Base-by-base conservation (phyloP, 2,113 vertebrate species). In the Ascaphus truei region DNA sequence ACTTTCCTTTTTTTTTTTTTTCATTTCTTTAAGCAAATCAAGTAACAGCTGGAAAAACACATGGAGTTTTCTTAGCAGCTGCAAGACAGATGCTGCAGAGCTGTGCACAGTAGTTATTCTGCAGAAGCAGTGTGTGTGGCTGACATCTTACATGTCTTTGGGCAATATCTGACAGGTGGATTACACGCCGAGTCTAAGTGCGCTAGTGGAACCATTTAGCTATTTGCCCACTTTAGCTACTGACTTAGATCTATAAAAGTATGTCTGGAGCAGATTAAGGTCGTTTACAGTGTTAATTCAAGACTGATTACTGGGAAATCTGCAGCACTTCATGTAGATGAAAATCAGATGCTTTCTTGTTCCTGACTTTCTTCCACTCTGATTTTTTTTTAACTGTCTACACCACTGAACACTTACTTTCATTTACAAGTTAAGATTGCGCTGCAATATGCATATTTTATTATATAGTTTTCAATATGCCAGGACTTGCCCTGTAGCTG, bases 31-130 rank as follows among this genome's bases (percentile, higher is more conserved):
- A 73, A 71, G 77, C 83, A 76, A 80, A 76, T 80, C 53, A 41
- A 62, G 81, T 47, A 81, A 90, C 88, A 91, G 88, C 89, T 91
- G 89, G 84, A 75, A 79, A 76, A 86, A 86, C 88, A 91, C 90
- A 89, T 87, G 89, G 88, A 87, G 80, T 69, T 74, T 72, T 79
- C 80, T 86, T 85, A 85, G 86, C 89, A 92, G 90, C 88, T 92
- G 89, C 80, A 69, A 82, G 79, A 75, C 88, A 78, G 89, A 92
- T n/a, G 90, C 91, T 91, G 90, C 88, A 80, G 81, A 75, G 77
- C 80, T 82, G 77, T 25, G 67, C 78, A 80, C 81, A 84, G 82
- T 73, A 74, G 80, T 80, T 76, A 73, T 77, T 65, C 75, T 59
- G 62, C 66, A 62, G 82, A 81, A 72, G 79, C 82, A 79, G 79